phyloP scores from a whole-genome alignment of 2,797 vertebrate species.

The Arrhamphus sclerolepis region DNA sequence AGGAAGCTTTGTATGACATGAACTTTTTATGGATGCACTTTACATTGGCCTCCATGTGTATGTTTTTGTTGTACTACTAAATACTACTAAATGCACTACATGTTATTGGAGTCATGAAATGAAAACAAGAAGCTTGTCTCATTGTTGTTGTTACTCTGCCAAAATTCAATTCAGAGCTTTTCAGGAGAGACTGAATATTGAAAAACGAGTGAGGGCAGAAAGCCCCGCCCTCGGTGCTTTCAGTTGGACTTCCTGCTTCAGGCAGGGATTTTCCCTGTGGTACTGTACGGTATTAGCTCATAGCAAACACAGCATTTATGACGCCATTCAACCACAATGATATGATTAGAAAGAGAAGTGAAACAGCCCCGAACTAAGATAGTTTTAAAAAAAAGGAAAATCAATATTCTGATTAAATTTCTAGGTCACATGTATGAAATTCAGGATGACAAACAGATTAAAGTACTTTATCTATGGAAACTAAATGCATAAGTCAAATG shows the following conservation, averaged over 20 bases:
- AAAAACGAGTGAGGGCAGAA: constrained; percentile 25
- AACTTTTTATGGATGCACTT: too few relatives aligned
- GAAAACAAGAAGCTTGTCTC: too few relatives aligned
- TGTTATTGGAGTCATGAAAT: too few relatives aligned
- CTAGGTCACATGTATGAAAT: not conserved
- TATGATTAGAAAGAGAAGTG: not conserved
- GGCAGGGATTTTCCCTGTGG: constrained; percentile 51
- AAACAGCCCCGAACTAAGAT: not conserved
- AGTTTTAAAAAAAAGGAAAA: not conserved
- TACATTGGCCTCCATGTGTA: too few relatives aligned
- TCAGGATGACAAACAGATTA: not conserved
- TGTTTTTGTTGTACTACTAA: too few relatives aligned
- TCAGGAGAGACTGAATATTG: not conserved
- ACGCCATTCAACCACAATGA: constrained; percentile 1
- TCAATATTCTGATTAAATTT: too few relatives aligned
- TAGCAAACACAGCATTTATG: not conserved
- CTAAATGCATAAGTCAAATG: too few relatives aligned
- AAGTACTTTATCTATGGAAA: not conserved
- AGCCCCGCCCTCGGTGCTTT: constrained; percentile 25
- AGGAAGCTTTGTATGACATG: too few relatives aligned
- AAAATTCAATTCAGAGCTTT: not conserved
- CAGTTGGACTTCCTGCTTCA: constrained; percentile 34
- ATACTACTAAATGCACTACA: too few relatives aligned
- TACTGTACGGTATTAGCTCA: constrained; percentile 27
- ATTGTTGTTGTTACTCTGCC: not conserved